Evolutionary conservation across 2,797 vertebrate species (phyloP).

Genomic region (Margarornis squamiger): DNA sequence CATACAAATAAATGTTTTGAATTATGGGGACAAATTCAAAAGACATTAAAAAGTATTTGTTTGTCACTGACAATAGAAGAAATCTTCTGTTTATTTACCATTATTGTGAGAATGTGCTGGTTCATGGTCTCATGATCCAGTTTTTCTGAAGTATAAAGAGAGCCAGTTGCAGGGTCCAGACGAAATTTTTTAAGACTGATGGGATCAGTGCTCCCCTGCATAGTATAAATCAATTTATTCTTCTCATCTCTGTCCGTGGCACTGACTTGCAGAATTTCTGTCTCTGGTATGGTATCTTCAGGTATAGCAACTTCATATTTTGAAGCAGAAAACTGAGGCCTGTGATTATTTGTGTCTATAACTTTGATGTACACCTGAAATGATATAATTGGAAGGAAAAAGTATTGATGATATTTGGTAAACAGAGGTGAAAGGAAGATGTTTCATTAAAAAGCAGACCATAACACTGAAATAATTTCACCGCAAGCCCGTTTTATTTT

Average conservation of each 20-base stretch:
- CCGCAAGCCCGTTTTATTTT: background rate
- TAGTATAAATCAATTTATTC: constrained; percentile 94
- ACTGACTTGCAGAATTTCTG: constrained; percentile 89
- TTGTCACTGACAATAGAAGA: background rate
- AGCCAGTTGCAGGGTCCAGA: constrained; percentile 90
- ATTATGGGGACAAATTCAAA: background rate
- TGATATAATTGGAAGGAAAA: background rate
- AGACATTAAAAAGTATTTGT: background rate
- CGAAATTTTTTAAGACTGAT: constrained; percentile 93
- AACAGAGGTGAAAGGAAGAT: background rate
- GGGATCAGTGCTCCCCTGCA: constrained; percentile 93
- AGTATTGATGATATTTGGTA: background rate
- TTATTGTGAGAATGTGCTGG: constrained; percentile 91
- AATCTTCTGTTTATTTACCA: constrained; percentile 78
- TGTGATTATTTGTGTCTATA: constrained; percentile 98
- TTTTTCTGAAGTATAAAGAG: constrained; percentile 86
- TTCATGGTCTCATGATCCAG: constrained; percentile 93
- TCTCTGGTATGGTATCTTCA: constrained; percentile 87
- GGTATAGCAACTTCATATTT: constrained; percentile 88
- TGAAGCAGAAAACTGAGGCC: constrained; percentile 89
- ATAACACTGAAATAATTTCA: background rate
- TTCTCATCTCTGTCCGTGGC: constrained; percentile 94
- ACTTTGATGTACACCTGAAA: constrained; percentile 92
- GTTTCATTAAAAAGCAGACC: background rate
- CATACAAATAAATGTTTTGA: background rate